A percentile compares a stretch with the other conserved stretches of the same genome.
Evolutionary conservation across 2,797 vertebrate species (phyloP).

Genomic region (Leucoraja ocellata): DNA sequence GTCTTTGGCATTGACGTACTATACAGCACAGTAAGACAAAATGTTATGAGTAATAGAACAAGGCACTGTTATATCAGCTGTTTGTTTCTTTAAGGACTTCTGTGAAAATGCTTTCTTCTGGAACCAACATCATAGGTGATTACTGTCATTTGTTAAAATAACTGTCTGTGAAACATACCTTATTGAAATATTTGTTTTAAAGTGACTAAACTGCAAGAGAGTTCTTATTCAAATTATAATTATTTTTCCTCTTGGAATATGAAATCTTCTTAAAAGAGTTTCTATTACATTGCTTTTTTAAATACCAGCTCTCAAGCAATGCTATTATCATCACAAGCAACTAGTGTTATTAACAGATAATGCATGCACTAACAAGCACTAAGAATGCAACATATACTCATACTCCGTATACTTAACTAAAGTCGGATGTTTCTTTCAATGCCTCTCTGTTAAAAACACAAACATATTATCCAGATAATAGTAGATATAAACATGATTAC

Average conservation of each 20-base stretch:
- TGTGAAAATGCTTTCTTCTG: not conserved
- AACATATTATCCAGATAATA: not conserved
- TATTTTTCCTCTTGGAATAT: not conserved
- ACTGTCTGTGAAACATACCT: not conserved
- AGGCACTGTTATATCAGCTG: not conserved
- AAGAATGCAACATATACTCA: not conserved
- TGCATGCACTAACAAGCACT: not conserved
- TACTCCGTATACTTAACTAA: not conserved
- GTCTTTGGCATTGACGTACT: slow-evolving; percentile 24
- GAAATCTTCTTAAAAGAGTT: not conserved
- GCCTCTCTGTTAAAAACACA: not conserved
- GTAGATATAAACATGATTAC: not conserved
- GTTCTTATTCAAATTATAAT: not conserved
- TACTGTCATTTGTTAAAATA: not conserved
- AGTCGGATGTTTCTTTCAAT: not conserved
- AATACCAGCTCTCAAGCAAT: not conserved
- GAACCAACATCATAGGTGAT: not conserved
- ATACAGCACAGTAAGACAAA: not conserved
- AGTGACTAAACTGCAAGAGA: not conserved
- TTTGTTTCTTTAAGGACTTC: not conserved
- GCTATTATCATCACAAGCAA: not conserved
- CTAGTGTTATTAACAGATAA: not conserved
- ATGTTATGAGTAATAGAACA: not conserved
- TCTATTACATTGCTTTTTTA: not conserved
- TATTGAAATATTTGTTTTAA: not conserved